Evolutionary conservation across 2,888 invertebrate genomes (phyloP).

Genomic region (Ypsolopha sequella): DNA sequence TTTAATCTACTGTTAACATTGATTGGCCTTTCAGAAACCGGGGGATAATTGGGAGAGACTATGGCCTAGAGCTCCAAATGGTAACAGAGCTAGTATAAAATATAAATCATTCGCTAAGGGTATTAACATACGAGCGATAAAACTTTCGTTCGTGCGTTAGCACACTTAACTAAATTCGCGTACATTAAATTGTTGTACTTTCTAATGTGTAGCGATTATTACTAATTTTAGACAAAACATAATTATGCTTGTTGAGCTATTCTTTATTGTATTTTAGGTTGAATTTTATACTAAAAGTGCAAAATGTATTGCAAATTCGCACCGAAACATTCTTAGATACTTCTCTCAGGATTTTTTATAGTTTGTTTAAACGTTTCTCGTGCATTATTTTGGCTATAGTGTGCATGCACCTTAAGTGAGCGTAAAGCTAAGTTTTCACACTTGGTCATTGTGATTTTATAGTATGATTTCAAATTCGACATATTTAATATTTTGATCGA

Average conservation of each 20-base stretch:
- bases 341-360: neutral
- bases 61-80: no score
- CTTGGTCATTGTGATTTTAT: constrained; percentile 17
- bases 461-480: constrained; percentile 20
- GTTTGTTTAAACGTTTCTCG: neutral
- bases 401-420: neutral
- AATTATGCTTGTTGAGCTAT: neutral
- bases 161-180: neutral
- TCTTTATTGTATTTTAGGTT: neutral
- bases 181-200: neutral
- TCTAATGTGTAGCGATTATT: neutral
- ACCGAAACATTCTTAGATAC: neutral
- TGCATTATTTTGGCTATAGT: neutral
- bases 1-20: no score
- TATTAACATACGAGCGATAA: neutral
- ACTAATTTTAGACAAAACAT: neutral
- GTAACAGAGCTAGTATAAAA: neutral
- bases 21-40: no score
- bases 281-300: neutral
- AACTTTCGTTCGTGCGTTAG: neutral
- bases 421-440: constrained; percentile 19
- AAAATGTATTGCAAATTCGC: neutral
- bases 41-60: no score
- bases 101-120: neutral
- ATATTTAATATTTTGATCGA: constrained; percentile 13